Conservation (phyloP, 2,113 vertebrate species). For the Cynopterus brachyotis region DNA sequence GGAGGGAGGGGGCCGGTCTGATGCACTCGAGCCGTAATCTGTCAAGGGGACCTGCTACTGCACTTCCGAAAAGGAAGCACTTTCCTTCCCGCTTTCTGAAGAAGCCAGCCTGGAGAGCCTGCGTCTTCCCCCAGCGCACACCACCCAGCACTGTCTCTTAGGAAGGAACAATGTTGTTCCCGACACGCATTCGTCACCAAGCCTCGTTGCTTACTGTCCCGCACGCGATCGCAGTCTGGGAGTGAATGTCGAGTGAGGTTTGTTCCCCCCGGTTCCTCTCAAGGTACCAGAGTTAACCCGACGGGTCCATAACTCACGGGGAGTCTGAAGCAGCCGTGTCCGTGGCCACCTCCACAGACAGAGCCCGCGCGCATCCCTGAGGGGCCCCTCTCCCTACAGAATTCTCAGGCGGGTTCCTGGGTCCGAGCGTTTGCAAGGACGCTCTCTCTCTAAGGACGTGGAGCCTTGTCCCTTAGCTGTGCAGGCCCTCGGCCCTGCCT, state of each 20-base stretch:
- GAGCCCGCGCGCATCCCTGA: neutral
- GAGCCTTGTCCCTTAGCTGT: neutral
- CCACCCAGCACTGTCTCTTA: fast-evolving
- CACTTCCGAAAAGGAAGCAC: neutral
- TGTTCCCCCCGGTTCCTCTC: neutral
- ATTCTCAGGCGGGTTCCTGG: neutral
- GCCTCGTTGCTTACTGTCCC: neutral
- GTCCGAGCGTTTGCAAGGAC: neutral
- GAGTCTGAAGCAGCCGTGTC: neutral
- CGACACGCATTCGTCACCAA: neutral
- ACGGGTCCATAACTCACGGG: neutral
- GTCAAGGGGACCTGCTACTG: neutral
- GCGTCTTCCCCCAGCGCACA: fast-evolving
- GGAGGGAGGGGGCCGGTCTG: neutral
- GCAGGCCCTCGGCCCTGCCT: neutral
- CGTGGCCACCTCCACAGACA: neutral
- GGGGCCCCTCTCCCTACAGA: neutral
- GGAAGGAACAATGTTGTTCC: neutral
- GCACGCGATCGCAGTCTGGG: neutral
- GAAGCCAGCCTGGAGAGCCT: neutral
- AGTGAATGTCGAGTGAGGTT: neutral
- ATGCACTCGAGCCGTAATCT: neutral
- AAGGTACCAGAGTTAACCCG: neutral
- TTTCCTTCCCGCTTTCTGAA: neutral
- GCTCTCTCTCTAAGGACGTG: neutral